These are phyloP conservation scores for Sitophilus oryzae DNA, from an alignment of 1,140 invertebrate species.

Conservation along the genomic window DNA sequence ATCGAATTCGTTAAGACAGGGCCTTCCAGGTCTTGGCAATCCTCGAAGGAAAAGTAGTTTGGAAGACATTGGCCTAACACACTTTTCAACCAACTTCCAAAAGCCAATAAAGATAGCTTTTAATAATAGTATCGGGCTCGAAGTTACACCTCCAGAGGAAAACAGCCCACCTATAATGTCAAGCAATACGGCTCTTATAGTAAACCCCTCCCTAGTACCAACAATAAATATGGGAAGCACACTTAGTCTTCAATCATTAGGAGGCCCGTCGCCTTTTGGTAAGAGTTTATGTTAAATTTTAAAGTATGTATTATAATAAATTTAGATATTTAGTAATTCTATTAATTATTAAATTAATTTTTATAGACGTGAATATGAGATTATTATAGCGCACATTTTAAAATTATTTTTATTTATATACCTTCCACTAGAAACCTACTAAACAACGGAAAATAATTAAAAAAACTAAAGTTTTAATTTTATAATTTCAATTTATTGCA, in stretches of 20 bases:
- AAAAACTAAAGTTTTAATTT: too few species aligned
- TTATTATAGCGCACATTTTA: too few species aligned
- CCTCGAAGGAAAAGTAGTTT: constrained; percentile 69
- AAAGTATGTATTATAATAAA: too few species aligned
- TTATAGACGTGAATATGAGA: too few species aligned
- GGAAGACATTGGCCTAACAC: constrained; percentile 78
- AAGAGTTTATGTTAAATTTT: too few species aligned
- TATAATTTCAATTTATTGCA: too few species aligned
- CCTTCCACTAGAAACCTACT: too few species aligned
- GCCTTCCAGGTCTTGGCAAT: constrained; percentile 46
- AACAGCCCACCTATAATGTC: constrained; percentile 47
- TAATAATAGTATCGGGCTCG: constrained; percentile 78
- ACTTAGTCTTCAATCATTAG: constrained; percentile 44
- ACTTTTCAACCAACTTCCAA: constrained; percentile 58
- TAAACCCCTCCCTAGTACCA: constrained; percentile 48
- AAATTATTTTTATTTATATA: too few species aligned
- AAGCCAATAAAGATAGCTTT: constrained; percentile 77
- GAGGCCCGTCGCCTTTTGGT: constrained; percentile 30
- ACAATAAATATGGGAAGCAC: constrained; percentile 32
- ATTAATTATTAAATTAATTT: too few species aligned
- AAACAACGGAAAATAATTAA: too few species aligned
- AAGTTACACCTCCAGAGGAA: constrained; percentile 72
- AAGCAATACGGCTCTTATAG: constrained; percentile 52
- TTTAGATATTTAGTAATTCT: too few species aligned
- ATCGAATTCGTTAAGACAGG: constrained; percentile 77